Conservation (phyloP, 2,113 vertebrate genomes). For the Lampris megalopsis region DNA sequence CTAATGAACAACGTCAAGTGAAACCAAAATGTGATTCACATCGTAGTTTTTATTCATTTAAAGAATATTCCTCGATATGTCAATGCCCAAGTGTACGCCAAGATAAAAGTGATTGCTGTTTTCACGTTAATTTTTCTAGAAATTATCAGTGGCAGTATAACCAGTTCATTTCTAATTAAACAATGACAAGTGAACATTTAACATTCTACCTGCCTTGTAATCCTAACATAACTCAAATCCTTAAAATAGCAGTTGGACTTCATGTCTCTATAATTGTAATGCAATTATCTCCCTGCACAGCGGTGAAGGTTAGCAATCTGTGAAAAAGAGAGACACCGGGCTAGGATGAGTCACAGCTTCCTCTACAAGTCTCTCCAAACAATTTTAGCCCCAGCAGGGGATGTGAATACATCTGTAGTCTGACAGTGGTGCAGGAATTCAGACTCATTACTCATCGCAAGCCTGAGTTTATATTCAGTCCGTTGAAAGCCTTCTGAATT, state of each 20-base stretch:
- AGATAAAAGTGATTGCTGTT: background rate
- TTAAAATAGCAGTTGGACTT: constrained; percentile 63
- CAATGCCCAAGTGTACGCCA: background rate
- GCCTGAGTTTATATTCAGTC: constrained; percentile 67
- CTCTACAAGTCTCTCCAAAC: constrained; percentile 68
- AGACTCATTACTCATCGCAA: constrained; percentile 64
- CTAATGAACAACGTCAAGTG: constrained; percentile 9
- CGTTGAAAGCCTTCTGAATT: constrained; percentile 70
- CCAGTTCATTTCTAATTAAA: constrained; percentile 33
- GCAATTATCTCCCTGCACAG: constrained; percentile 68
- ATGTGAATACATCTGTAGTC: constrained; percentile 66
- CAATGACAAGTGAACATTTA: constrained; percentile 38
- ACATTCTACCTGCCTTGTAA: constrained; percentile 48
- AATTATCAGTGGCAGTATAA: constrained; percentile 3
- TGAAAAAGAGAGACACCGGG: constrained; percentile 68
- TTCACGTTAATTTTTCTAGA: background rate
- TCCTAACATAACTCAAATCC: constrained; percentile 64
- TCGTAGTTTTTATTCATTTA: constrained; percentile 1
- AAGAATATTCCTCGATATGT: constrained; percentile 24
- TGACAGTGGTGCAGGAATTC: constrained; percentile 67
- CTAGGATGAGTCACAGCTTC: constrained; percentile 71
- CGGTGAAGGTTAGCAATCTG: constrained; percentile 74
- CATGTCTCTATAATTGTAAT: constrained; percentile 66
- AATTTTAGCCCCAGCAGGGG: constrained; percentile 67
- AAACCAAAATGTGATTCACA: constrained; percentile 25